Base-by-base conservation (phyloP, 2,113 vertebrate species). In the Chloropsis hardwickii region DNA sequence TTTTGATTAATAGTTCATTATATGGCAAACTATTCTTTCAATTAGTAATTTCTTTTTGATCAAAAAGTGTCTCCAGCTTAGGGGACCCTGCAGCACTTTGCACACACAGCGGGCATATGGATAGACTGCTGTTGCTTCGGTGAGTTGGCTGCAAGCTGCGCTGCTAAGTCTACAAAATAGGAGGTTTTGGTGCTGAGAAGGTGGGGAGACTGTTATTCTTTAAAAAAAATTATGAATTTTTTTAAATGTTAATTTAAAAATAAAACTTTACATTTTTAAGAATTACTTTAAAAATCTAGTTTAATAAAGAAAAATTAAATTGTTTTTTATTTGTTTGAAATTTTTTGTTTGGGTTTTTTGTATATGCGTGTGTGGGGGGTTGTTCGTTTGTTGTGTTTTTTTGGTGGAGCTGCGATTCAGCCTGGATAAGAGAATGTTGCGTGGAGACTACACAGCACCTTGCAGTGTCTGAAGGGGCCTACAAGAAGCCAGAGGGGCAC, bases 51-150 rank as follows among this genome's bases (percentile, higher is more conserved):
- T 53, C 14, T 51, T 72, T 71, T 39, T 50, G 8, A 27, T 58
- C 45, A 54, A 73, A 37, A 2, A 16, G 12, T 66, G 70, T 44
- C 44, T 93, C 57, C 53, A 96, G 40, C 74, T 54, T 62, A 85
- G 47, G 40, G 40, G 53, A 67, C 57, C 74, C 57, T 4, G 3
- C 66, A 56, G 57, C 27, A 14, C 35, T 60, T 64, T 28, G 39
- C 44, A 58, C 35, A 44, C 17, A 6, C 1, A 1, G 6, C 16
- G 10, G 45, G 33, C 10, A 1, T 40, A 7, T 23, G 2, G 65
- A 73, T n/a, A 86, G 9, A 22, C 9, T 60, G 19, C 58, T 44
- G 37, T 29, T 77, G n/a, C 81, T n/a, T 4, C 12, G 27, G 27
- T 35, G 45, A 35, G 13, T 15, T 1, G 8, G 15, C 57, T 71